Evolutionary conservation across 2,113 vertebrate species (phyloP), one percentile per base, ranked within the genome.

Genomic region (Myrmecobius fasciatus): DNA sequence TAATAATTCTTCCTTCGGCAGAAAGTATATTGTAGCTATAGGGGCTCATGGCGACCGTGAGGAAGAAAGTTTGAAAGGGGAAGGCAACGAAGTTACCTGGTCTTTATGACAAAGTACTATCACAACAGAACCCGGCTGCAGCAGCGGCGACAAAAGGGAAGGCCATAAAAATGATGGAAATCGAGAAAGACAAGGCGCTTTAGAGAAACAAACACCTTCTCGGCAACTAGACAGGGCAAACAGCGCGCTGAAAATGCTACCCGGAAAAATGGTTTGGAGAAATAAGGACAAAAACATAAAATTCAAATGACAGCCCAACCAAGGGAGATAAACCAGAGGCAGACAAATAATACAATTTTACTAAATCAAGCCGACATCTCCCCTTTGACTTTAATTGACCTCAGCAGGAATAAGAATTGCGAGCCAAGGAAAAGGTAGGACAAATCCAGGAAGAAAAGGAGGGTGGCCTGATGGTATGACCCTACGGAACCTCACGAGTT

Each of bases 161-260:
- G 97, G 96, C 97, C 26, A 1, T 98, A 98, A 98, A 98, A 98
- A 98, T 98, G 98, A 98, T 98, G 97, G 98, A 98, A 98, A 98
- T 98, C 96, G 93, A 94, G 94, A 53, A 93, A 97, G 98, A 98
- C 98, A 98, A 98, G 97, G 98, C 97, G 95, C 98, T 98, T 98
- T 97, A 97, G 52, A 98, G 97, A 97, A 98, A 97, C 98, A 98
- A 98, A 98, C 97, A 95, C 97, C 98, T 98, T 98, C 97, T 96
- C 89, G 93, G 97, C 97, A 97, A 98, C 97, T 96, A 98, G 95
- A 98, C 92, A 97, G 97, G 96, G 97, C 20, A 31, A 96, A 94
- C 54, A 11, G 25, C 97, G 92, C 90, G 94, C 95, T 94, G 98
- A 97, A 98, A 98, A 98, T 92, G 92, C 96, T 97, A 95, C 93